These are phyloP conservation scores for Nixonia krombeini DNA, from an alignment of 1,140 invertebrate genomes.

Conservation along the genomic window DNA sequence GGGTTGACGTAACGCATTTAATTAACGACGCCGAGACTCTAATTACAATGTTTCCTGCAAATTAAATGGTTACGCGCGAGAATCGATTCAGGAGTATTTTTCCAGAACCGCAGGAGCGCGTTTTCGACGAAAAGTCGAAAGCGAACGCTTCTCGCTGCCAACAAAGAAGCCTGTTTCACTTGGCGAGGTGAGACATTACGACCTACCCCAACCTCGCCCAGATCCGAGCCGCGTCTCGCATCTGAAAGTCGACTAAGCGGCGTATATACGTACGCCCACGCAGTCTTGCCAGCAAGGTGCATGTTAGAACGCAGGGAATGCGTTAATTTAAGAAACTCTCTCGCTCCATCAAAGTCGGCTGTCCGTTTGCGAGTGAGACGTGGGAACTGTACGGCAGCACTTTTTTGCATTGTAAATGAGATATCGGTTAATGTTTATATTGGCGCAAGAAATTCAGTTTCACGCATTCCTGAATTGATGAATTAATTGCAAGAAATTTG, in stretches of 20 bases:
- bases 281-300: slow-evolving; percentile 36
- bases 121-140: slow-evolving; percentile 11
- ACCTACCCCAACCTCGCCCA: slow-evolving; percentile 50
- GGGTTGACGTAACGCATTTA: no score
- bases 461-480: no score
- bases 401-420: slow-evolving; percentile 10
- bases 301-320: slow-evolving; percentile 38
- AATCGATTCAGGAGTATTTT: no score
- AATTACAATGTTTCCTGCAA: no score
- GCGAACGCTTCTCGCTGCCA: slow-evolving; percentile 5
- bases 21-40: no score
- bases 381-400: slow-evolving; percentile 21
- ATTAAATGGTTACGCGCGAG: no score
- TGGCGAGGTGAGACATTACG: slow-evolving; percentile 23
- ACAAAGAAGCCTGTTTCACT: slow-evolving; percentile 6
- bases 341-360: slow-evolving; percentile 22
- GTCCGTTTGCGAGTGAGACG: slow-evolving; percentile 20
- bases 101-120: no score
- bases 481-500: background rate
- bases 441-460: slow-evolving; percentile 3
- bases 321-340: slow-evolving; percentile 47
- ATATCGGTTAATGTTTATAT: slow-evolving; percentile 11
- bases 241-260: slow-evolving; percentile 16
- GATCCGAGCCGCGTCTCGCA: slow-evolving; percentile 20
- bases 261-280: slow-evolving; percentile 43